These are phyloP conservation scores for Luehdorfia chinensis DNA, from an alignment of 1,140 invertebrate genomes.

Conservation along the genomic window DNA sequence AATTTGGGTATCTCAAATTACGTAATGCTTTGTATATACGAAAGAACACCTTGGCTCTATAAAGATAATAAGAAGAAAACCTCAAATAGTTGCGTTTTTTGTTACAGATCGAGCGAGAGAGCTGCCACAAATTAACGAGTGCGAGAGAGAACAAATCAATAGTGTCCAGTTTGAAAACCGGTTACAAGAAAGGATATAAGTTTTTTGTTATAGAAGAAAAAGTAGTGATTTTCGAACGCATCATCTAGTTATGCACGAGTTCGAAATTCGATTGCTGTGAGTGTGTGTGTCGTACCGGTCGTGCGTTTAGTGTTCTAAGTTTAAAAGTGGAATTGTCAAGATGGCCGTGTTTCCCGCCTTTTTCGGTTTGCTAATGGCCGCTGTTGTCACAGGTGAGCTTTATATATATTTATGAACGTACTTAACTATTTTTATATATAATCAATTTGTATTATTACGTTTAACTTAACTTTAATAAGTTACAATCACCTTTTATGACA, in stretches of 20 bases:
- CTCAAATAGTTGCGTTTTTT: slow-evolving; percentile 41
- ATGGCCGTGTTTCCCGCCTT: slow-evolving; percentile 59
- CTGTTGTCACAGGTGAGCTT: slow-evolving; percentile 52
- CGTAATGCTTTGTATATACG: slow-evolving; percentile 29
- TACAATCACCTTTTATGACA: too few relatives aligned
- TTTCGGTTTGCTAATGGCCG: slow-evolving; percentile 48
- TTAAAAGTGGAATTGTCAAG: slow-evolving; percentile 35
- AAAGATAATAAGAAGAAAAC: slow-evolving; percentile 33
- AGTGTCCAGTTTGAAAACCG: slow-evolving; percentile 46
- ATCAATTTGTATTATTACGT: too few relatives aligned
- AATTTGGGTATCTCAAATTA: slow-evolving; percentile 27
- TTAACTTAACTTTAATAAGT: too few relatives aligned
- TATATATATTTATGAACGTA: too few relatives aligned
- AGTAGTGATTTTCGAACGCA: slow-evolving; percentile 39
- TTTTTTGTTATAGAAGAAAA: slow-evolving; percentile 35
- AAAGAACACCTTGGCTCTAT: slow-evolving; percentile 30
- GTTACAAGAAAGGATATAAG: slow-evolving; percentile 32
- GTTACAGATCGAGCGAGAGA: slow-evolving; percentile 50
- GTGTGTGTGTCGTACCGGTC: slow-evolving; percentile 26
- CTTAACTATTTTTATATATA: too few relatives aligned
- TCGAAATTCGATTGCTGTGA: slow-evolving; percentile 40
- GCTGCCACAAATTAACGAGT: slow-evolving; percentile 17
- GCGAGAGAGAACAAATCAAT: slow-evolving; percentile 31
- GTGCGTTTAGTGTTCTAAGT: slow-evolving; percentile 24
- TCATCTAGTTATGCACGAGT: slow-evolving; percentile 54